Percentiles rank a stretch among this genome's conserved stretches.
These are phyloP conservation scores for Arothron firmamentum DNA, from an alignment of 2,113 vertebrate genomes.

Conservation along the genomic window DNA sequence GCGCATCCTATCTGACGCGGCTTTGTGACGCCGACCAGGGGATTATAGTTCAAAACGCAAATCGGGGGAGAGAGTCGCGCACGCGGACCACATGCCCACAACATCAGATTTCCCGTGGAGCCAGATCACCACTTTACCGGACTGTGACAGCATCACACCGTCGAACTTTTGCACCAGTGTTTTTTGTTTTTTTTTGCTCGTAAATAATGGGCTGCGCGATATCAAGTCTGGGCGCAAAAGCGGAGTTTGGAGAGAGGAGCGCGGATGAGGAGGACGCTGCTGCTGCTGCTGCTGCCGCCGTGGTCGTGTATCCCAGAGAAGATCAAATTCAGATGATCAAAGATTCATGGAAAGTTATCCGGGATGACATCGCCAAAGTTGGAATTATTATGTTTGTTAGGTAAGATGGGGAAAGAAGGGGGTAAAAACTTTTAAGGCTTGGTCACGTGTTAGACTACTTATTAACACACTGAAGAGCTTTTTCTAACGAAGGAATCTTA, in stretches of 20 bases:
- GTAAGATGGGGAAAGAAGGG: constrained; percentile 47
- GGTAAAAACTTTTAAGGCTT: no score
- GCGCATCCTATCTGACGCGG: background rate
- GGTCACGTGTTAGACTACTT: no score
- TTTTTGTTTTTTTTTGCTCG: background rate
- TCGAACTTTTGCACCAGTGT: background rate
- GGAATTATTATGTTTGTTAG: constrained; percentile 81
- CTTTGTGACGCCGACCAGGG: background rate
- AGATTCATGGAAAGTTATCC: constrained; percentile 80
- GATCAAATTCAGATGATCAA: constrained; percentile 74
- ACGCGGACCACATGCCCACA: constrained; percentile 19
- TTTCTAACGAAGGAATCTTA: no score
- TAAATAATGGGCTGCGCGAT: constrained; percentile 77
- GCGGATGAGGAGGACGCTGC: constrained; percentile 37
- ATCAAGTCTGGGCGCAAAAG: constrained; percentile 67
- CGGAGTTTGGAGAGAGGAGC: constrained; percentile 44
- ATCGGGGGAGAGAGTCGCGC: constrained; percentile 7
- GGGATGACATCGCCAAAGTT: constrained; percentile 78
- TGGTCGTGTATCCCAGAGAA: constrained; percentile 44
- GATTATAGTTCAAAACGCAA: constrained; percentile 7
- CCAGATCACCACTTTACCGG: background rate
- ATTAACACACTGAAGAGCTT: no score
- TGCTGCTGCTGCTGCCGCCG: constrained; percentile 11
- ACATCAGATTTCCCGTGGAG: background rate
- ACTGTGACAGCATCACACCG: background rate